These are phyloP conservation scores for Dolichallabes microphthalmus DNA, from an alignment of 2,113 vertebrate genomes.

Conservation along the genomic window DNA sequence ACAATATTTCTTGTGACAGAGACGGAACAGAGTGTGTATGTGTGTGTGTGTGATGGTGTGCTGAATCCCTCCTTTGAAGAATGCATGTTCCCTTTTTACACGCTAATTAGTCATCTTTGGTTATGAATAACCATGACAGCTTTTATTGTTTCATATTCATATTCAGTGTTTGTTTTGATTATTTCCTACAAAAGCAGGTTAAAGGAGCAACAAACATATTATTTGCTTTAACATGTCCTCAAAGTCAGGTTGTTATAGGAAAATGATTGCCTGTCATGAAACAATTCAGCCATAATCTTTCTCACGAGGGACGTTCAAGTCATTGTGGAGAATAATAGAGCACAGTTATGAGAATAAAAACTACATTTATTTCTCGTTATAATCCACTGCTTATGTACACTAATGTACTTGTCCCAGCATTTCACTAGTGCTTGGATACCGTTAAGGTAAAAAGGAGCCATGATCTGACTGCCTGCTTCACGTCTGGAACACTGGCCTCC, in stretches of 20 bases:
- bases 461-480: too few relatives aligned
- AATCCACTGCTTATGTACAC: too few relatives aligned
- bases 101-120: constrained; percentile 73
- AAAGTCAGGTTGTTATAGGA: background rate
- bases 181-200: constrained; percentile 70
- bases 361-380: too few relatives aligned
- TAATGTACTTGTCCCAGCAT: too few relatives aligned
- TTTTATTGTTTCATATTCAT: constrained; percentile 67
- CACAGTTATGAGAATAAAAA: too few relatives aligned
- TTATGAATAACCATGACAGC: constrained; percentile 69
- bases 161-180: constrained; percentile 71
- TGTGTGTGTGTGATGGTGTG: constrained; percentile 52
- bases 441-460: too few relatives aligned
- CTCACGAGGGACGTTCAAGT: background rate
- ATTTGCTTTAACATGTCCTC: constrained; percentile 53
- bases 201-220: constrained; percentile 58
- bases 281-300: background rate
- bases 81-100: constrained; percentile 66
- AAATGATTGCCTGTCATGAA: background rate
- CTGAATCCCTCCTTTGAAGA: constrained; percentile 62
- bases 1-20: constrained; percentile 71
- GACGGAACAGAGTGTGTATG: constrained; percentile 74
- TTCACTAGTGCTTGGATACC: too few relatives aligned
- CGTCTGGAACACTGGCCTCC: too few relatives aligned
- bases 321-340: too few relatives aligned